These are phyloP conservation scores for Cyanoramphus novaezelandiae DNA, from an alignment of 2,113 vertebrate species.

Conservation along the genomic window DNA sequence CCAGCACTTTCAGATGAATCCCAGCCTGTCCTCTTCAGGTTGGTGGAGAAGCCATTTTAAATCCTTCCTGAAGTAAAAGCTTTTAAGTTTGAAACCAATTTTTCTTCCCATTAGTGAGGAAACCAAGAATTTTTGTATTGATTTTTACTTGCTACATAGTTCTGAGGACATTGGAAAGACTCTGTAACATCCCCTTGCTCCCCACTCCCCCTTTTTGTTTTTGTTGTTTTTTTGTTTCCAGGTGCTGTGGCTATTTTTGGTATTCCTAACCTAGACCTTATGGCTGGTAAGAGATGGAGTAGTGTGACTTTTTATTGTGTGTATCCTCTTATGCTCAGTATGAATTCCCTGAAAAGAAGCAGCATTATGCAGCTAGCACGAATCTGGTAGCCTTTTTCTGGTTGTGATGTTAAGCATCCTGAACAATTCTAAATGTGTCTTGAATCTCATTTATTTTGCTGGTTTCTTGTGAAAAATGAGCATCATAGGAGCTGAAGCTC, in stretches of 20 bases:
- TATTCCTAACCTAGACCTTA: background rate
- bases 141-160: background rate
- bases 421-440: background rate
- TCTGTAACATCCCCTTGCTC: background rate
- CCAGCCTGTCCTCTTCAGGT: background rate
- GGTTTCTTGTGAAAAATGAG: background rate
- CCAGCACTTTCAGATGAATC: background rate
- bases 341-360: background rate
- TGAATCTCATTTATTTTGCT: background rate
- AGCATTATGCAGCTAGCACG: background rate
- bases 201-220: background rate
- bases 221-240: background rate
- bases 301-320: background rate
- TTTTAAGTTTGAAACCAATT: background rate
- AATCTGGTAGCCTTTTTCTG: background rate
- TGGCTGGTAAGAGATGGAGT: background rate
- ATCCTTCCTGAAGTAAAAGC: background rate
- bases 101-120: background rate
- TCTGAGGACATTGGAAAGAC: background rate
- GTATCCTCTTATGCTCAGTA: background rate
- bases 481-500: background rate
- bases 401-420: accelerated
- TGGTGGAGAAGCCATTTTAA: background rate
- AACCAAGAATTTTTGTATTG: background rate
- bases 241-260: background rate